Evolutionary conservation across 2,113 vertebrate genomes (phyloP), one percentile per base, ranked within the genome.

Genomic region (Narcine bancroftii): DNA sequence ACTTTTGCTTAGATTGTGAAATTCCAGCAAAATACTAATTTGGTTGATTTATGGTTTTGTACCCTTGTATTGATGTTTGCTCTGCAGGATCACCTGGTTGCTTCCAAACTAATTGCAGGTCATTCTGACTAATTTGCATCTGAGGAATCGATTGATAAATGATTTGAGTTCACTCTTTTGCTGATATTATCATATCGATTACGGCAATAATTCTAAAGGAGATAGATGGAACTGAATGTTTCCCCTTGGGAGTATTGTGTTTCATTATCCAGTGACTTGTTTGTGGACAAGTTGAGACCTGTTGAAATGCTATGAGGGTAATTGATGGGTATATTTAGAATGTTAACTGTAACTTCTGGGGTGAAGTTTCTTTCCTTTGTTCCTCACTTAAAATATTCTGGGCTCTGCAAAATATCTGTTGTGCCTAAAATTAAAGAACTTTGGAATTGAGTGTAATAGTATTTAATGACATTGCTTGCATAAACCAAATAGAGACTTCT

Each of bases 81-180:
- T 56, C 29, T 60, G 81, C 17, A 87, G 53, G 29, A 36, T 60
- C n/a, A n/a, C 17, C 53, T 19, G 53, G 60, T 63, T 87, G 45
- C 26, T 81, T 81, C 47, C 26, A 11, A 85, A 60, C 81, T 85
- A 85, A 85, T 60, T 87, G 53, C 56, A n/a, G 56, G 81, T 21
- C 81, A 87, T 87, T 60, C 60, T 87, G 53, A 87, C 53, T 63
- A 87, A 87, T 63, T 60, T 63, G 81, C n/a, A 9, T 60, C 33
- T 7, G 81, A 60, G n/a, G 53, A 87, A 87, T 87, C 81, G 60
- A 36, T 87, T 87, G 81, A 87, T 60, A 87, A 87, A 87, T 21
- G 53, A 87, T 53, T 2, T 36, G 81, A 36, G 53, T 87, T 87
- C 53, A 87, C 53, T 36, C 53, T 9, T 60, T 53, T 36, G 53